phyloP scores from a whole-genome alignment of 2,113 vertebrate genomes.

The Setophaga petechia region DNA sequence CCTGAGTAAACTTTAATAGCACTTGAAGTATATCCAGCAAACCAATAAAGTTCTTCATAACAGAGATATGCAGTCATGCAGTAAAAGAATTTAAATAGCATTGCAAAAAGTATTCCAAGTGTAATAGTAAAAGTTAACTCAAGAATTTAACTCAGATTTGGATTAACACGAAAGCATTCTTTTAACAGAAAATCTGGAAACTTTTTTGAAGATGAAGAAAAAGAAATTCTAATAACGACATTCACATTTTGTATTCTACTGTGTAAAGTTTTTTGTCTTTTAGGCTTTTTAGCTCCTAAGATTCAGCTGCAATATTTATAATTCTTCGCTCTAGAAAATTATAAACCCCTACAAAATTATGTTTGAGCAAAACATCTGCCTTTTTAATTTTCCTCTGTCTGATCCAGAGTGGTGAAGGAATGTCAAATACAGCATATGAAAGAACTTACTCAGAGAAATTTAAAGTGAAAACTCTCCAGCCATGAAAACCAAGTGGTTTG shows the following conservation, averaged over 20 bases:
- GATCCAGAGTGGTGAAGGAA: neutral
- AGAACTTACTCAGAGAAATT: neutral
- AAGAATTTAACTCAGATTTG: neutral
- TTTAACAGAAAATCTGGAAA: neutral
- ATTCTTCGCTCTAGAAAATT: neutral
- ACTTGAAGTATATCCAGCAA: slow-evolving; percentile 27
- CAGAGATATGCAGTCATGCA: neutral
- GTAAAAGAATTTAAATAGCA: slow-evolving; percentile 17
- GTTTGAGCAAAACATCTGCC: neutral
- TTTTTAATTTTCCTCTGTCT: neutral
- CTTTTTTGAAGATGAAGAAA: neutral
- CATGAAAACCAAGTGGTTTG: neutral
- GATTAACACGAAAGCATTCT: neutral
- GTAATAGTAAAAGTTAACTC: neutral
- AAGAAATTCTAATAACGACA: neutral
- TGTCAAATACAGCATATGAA: neutral
- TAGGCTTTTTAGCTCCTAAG: neutral
- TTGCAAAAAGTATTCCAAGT: neutral
- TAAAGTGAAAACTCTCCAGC: neutral
- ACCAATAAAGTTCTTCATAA: neutral
- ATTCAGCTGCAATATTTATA: neutral
- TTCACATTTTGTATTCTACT: neutral
- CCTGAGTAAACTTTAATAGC: neutral
- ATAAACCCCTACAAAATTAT: neutral
- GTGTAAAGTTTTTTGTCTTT: neutral